These are phyloP conservation scores for Thinocorus orbignyianus DNA, from an alignment of 2,113 vertebrate genomes.

Conservation along the genomic window DNA sequence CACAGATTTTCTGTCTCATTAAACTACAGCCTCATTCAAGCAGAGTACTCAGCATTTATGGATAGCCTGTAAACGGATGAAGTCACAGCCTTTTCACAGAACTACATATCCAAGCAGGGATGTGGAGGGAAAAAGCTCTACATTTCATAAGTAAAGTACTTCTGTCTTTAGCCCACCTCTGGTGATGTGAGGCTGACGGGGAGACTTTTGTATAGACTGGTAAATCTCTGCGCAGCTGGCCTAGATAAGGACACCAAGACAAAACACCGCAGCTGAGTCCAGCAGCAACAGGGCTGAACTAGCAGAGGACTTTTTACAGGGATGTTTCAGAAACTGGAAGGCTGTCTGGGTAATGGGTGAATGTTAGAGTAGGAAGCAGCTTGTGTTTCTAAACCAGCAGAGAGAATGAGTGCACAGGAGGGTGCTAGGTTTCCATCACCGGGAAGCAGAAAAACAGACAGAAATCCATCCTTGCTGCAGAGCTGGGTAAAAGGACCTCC, in stretches of 20 bases:
- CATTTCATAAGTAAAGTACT: not conserved
- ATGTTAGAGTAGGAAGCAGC: not conserved
- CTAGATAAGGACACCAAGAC: not conserved
- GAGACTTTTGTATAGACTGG: not conserved
- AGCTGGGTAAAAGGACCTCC: not conserved
- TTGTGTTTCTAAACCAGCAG: fast-evolving
- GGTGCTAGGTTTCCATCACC: not conserved
- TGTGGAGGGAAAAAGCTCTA: not conserved
- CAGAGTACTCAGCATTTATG: not conserved
- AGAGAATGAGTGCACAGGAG: not conserved
- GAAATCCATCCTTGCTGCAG: not conserved
- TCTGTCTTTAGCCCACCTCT: not conserved
- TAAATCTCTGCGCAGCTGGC: not conserved
- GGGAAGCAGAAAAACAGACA: not conserved
- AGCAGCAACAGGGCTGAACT: not conserved
- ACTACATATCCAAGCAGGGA: not conserved
- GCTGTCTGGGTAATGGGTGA: not conserved
- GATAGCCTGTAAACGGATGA: not conserved
- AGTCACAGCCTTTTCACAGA: not conserved
- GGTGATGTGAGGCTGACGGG: not conserved
- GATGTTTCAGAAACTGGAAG: not conserved
- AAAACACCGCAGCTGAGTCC: not conserved
- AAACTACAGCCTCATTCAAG: not conserved
- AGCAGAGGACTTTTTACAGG: not conserved
- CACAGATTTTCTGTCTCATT: not conserved